A percentile compares a stretch with the other conserved stretches of the same genome.
These are phyloP conservation scores for Tinea semifulvella DNA, from an alignment of 2,888 invertebrate species.

Conservation along the genomic window DNA sequence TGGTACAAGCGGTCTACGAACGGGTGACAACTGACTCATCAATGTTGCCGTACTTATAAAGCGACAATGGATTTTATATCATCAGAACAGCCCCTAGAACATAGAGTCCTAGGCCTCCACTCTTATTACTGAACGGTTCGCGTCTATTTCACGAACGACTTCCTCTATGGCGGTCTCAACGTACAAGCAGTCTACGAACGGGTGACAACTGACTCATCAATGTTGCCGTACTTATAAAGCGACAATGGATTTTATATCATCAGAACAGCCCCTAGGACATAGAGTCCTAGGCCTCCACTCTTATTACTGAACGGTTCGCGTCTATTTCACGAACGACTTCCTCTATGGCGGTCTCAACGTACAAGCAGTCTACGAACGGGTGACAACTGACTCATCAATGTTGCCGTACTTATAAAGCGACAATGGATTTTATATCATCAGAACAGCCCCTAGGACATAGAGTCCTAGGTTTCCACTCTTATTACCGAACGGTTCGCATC, in stretches of 20 bases:
- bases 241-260: too few species aligned
- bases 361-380: slow-evolving; percentile 35
- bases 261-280: too few species aligned
- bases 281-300: too few species aligned
- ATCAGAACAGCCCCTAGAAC: too few species aligned
- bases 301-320: slow-evolving; percentile 34
- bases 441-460: too few species aligned
- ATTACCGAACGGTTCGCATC: slow-evolving; percentile 33
- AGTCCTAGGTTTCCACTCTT: too few species aligned
- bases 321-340: slow-evolving; percentile 29
- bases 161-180: slow-evolving; percentile 30
- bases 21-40: slow-evolving; percentile 54
- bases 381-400: slow-evolving; percentile 50
- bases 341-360: slow-evolving; percentile 32
- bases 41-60: slow-evolving; percentile 1
- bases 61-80: too few species aligned
- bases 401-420: neutral
- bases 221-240: neutral
- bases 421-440: too few species aligned
- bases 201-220: slow-evolving; percentile 52
- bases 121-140: slow-evolving; percentile 36
- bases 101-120: too few species aligned
- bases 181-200: slow-evolving; percentile 34
- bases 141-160: slow-evolving; percentile 29
- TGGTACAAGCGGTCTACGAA: slow-evolving; percentile 34